phyloP scores from a whole-genome alignment of 1,140 invertebrate genomes.

The Holotrichia oblita region DNA sequence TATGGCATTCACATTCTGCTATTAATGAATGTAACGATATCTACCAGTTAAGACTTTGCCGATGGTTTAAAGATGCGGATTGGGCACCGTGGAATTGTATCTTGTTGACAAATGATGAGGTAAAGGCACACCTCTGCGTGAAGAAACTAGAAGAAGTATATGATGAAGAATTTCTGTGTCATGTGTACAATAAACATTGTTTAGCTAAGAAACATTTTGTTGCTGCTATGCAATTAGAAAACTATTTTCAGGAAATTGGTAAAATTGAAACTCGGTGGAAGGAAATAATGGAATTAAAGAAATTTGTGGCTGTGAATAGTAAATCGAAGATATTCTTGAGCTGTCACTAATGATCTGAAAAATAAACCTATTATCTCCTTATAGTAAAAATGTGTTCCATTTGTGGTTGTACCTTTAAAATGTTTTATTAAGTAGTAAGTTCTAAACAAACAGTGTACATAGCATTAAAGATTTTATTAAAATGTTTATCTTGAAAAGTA shows the following conservation, averaged over 20 bases:
- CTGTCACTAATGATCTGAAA: constrained; percentile 46
- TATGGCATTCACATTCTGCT: constrained; percentile 74
- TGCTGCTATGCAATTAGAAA: constrained; percentile 41
- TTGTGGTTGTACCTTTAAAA: too few relatives aligned
- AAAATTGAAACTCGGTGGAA: constrained; percentile 43
- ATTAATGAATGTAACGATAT: constrained; percentile 70
- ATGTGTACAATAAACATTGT: constrained; percentile 57
- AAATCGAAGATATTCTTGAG: constrained; percentile 46
- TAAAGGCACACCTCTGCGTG: constrained; percentile 67
- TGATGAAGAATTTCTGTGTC: constrained; percentile 63
- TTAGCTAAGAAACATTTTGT: constrained; percentile 55
- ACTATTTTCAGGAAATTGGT: constrained; percentile 48
- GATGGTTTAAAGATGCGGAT: constrained; percentile 67
- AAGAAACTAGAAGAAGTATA: constrained; percentile 64
- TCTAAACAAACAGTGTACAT: too few relatives aligned
- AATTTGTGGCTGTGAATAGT: constrained; percentile 49
- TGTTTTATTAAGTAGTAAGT: too few relatives aligned
- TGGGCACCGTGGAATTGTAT: constrained; percentile 82
- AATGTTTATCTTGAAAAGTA: background rate
- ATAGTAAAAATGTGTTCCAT: background rate
- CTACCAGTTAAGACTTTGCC: constrained; percentile 66
- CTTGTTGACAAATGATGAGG: constrained; percentile 71
- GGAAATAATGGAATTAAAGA: constrained; percentile 46
- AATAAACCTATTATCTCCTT: background rate
- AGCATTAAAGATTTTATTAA: background rate